Evolutionary conservation across 2,797 vertebrate genomes (phyloP), one percentile per base, ranked within the genome.

Genomic region (Halcyon badia): DNA sequence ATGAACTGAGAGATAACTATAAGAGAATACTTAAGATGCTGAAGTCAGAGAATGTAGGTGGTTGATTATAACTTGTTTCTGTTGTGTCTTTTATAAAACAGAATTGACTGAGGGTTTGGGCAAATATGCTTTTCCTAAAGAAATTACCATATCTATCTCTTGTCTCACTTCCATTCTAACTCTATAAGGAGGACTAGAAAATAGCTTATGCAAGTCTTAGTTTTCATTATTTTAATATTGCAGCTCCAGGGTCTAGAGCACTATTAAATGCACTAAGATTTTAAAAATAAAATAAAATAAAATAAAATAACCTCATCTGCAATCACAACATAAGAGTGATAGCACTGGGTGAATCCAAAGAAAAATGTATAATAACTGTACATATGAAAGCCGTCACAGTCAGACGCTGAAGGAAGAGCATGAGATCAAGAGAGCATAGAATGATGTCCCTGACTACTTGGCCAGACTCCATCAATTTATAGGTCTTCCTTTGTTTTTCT

Each of bases 61-160:
- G 8, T 71, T 90, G 33, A 44, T 80, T 87, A 35, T 66, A 35
- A 64, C 19, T 87, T 69, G 14, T 28, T 92, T 87, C 39, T 85
- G 5, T 66, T 46, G 33, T 46, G 16, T 1, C 65, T 88, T 65
- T 87, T 49, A 51, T 75, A 9, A 39, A 89, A 18, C 14, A 52
- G 13, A 42, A 77, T 39, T n/a, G 11, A 35, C 21, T 31, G 24
- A 64, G 20, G 5, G 5, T 64, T 69, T 76, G 65, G 57, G 72
- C 20, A 46, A 62, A 41, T 61, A 56, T 3, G 2, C 8, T 66
- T 4, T 65, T 14, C 37, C 25, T 66, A 13, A 83, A 66, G 37
- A 86, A 77, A 62, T 70, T 56, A 13, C 7, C 12, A 1, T 46
- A 18, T 25, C 1, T 7, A 2, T 28, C 41, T 94, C 62, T 30